A percentile compares a stretch with the other conserved stretches of the same genome.
These are phyloP conservation scores for Ooceraea biroi DNA, from an alignment of 1,140 invertebrate genomes.

Conservation along the genomic window DNA sequence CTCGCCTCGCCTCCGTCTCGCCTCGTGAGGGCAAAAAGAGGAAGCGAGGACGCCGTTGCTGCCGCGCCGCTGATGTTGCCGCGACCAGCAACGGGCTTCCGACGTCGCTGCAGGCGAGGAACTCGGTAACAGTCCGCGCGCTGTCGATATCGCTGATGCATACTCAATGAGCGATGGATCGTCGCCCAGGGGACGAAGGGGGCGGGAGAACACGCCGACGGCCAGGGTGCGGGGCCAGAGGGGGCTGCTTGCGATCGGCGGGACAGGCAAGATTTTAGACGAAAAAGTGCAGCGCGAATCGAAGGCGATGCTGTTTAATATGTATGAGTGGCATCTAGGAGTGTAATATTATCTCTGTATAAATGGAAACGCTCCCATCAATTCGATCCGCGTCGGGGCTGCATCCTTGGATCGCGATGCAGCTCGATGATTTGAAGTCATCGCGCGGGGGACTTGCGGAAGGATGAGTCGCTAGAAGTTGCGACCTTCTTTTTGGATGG, in stretches of 20 bases:
- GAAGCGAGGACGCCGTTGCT: constrained; percentile 43
- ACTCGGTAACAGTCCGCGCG: constrained; percentile 65
- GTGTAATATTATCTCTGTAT: constrained; percentile 70
- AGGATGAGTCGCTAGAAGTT: constrained; percentile 59
- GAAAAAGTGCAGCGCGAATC: constrained; percentile 74
- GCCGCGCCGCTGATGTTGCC: constrained; percentile 61
- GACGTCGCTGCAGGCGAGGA: constrained; percentile 74
- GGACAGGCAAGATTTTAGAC: constrained; percentile 71
- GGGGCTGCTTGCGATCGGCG: constrained; percentile 60
- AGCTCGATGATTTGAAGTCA: constrained; percentile 49
- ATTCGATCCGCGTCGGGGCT: constrained; percentile 64
- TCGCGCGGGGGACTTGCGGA: constrained; percentile 36
- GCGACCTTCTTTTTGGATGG: constrained; percentile 49
- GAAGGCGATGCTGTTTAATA: constrained; percentile 75
- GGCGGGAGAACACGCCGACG: constrained; percentile 30
- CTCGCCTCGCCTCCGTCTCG: constrained; percentile 20
- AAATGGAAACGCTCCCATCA: constrained; percentile 75
- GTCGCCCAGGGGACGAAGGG: constrained; percentile 67
- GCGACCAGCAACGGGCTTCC: constrained; percentile 71
- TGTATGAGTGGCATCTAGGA: constrained; percentile 76
- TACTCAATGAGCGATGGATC: constrained; percentile 79
- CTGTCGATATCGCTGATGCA: constrained; percentile 82
- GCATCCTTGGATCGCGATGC: constrained; percentile 58
- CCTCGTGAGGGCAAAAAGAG: constrained; percentile 17
- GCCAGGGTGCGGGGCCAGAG: neutral